A percentile compares a stretch with the other conserved stretches of the same genome.
Conservation (phyloP, 1,140 invertebrate species). For the Patella vulgata region DNA sequence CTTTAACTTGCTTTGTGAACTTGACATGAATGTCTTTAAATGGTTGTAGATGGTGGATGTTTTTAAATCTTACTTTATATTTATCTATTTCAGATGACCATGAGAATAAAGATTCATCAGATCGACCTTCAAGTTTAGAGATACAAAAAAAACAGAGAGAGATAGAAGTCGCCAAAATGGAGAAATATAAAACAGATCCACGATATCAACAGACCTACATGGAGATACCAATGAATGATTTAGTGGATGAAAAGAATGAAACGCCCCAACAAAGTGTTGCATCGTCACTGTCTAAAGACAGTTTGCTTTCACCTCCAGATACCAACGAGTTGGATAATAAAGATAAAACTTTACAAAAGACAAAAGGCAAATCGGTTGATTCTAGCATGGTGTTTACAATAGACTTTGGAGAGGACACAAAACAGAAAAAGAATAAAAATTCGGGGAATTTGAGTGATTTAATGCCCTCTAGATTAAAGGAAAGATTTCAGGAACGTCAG, state of each 20-base stretch:
- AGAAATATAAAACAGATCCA: slow-evolving; percentile 15
- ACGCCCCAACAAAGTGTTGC: slow-evolving; percentile 31
- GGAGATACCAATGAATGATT: slow-evolving; percentile 32
- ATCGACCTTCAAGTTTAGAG: neutral
- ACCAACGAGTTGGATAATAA: no score
- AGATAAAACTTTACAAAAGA: no score
- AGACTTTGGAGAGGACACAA: slow-evolving; percentile 62
- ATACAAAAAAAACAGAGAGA: neutral
- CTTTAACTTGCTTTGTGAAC: no score
- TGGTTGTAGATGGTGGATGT: no score
- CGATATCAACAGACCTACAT: slow-evolving; percentile 28
- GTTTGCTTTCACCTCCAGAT: slow-evolving; percentile 31
- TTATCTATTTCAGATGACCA: no score
- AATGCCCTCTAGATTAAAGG: slow-evolving; percentile 64
- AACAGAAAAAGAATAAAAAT: slow-evolving; percentile 40
- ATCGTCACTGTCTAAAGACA: slow-evolving; percentile 47
- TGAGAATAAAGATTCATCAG: neutral
- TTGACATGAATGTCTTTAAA: no score
- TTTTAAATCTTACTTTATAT: no score
- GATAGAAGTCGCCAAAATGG: slow-evolving; percentile 2
- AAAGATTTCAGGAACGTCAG: no score
- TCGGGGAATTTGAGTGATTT: slow-evolving; percentile 66
- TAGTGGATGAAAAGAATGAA: slow-evolving; percentile 5
- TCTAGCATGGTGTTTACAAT: slow-evolving; percentile 70
- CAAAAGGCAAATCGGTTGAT: no score